Evolutionary conservation across 2,888 invertebrate genomes (phyloP).

Genomic region (Dione juno): DNA sequence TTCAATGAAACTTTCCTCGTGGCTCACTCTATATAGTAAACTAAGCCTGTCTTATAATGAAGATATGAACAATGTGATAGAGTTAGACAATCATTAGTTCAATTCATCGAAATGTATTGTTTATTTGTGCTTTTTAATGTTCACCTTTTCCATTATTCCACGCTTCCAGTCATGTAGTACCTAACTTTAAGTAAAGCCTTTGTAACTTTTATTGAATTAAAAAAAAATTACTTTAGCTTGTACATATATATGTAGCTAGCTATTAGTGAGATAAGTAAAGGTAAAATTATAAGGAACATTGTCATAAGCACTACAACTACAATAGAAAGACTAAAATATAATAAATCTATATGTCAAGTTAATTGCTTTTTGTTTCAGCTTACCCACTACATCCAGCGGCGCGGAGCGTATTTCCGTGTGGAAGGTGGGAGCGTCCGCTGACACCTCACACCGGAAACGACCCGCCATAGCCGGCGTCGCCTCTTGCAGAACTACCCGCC

Average conservation of each 20-base stretch:
- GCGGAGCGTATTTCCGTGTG: conserved; percentile 86
- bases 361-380: conserved; percentile 57
- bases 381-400: conserved; percentile 89
- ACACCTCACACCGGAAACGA: conserved; percentile 89
- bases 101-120: background rate
- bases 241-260: background rate
- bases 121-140: background rate
- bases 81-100: background rate
- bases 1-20: background rate
- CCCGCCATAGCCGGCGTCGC: conserved; percentile 88
- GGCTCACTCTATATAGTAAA: background rate
- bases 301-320: background rate
- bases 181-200: background rate
- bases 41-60: background rate
- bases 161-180: background rate
- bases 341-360: conserved; percentile 23
- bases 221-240: background rate
- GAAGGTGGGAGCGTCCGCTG: conserved; percentile 88
- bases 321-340: conserved; percentile 17
- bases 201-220: too few relatives aligned
- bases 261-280: background rate
- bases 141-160: background rate
- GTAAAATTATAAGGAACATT: background rate
- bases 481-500: conserved; percentile 87
- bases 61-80: background rate